phyloP scores from a whole-genome alignment of 2,888 invertebrate species.

The Clepsis dumicolana region DNA sequence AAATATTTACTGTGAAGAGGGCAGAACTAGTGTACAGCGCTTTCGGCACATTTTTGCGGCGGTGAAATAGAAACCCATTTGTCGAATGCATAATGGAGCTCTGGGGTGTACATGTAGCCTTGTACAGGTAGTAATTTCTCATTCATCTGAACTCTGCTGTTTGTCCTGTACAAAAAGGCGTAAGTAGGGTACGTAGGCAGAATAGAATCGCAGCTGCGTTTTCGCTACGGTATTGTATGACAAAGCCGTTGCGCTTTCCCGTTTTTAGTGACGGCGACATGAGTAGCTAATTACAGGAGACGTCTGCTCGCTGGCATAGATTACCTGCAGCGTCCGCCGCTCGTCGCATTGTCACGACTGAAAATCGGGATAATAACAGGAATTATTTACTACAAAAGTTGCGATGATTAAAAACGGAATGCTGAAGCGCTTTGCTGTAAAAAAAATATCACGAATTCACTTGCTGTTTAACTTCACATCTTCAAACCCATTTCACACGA shows the following conservation, averaged over 20 bases:
- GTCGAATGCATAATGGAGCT: conserved; percentile 36
- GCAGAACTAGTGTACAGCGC: conserved; percentile 44
- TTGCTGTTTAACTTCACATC: not conserved
- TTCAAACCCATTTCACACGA: not conserved
- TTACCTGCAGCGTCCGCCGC: conserved; percentile 54
- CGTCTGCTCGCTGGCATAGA: conserved; percentile 59
- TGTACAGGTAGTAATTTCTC: conserved; percentile 37
- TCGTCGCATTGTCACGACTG: conserved; percentile 51
- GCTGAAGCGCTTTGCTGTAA: not conserved
- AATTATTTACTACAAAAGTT: conserved; percentile 7
- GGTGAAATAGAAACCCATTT: conserved; percentile 41
- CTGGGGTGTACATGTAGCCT: conserved; percentile 21
- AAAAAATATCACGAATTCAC: not conserved
- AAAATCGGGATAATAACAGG: conserved; percentile 46
- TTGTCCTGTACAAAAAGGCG: conserved; percentile 28
- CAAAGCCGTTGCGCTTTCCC: conserved; percentile 31
- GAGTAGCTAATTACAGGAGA: conserved; percentile 67
- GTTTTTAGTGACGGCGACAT: conserved; percentile 60
- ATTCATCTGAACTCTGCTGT: conserved; percentile 32
- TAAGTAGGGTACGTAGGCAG: conserved; percentile 28
- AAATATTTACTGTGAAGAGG: conserved; percentile 48
- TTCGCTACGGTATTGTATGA: conserved; percentile 17
- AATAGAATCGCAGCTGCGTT: conserved; percentile 41
- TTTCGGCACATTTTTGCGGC: conserved; percentile 44
- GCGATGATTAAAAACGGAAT: not conserved